Percentiles rank a stretch among this genome's conserved stretches.
Conservation (phyloP, 2,888 invertebrate species). For the Litoditis marina region DNA sequence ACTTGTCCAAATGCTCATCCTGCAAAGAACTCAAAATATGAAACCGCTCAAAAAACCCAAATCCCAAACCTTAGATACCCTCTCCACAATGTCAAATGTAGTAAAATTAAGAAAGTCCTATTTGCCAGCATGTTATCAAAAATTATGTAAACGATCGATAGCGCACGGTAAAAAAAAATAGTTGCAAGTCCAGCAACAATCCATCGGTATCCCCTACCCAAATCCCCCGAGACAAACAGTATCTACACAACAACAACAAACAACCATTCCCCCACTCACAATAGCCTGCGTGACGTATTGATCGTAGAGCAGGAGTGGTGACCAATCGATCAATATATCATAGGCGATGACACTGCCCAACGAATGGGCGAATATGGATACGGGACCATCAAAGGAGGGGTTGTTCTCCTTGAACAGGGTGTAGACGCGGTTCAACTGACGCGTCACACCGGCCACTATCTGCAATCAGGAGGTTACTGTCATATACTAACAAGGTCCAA, state of each 20-base stretch:
- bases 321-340: constrained; percentile 71
- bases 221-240: neutral
- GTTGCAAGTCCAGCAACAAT: neutral
- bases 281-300: constrained; percentile 62
- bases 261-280: too few species aligned
- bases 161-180: neutral
- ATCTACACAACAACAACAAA: neutral
- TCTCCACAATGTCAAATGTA: too few species aligned
- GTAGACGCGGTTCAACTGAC: constrained; percentile 71
- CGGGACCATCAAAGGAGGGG: constrained; percentile 71
- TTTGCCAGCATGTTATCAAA: too few species aligned
- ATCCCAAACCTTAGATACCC: too few species aligned
- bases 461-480: constrained; percentile 56
- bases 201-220: neutral
- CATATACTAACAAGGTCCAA: too few species aligned
- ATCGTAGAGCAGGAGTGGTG: constrained; percentile 65
- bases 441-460: constrained; percentile 70
- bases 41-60: too few species aligned
- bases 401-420: constrained; percentile 71
- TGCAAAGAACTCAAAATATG: constrained; percentile 7
- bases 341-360: constrained; percentile 69
- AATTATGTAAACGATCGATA: neutral
- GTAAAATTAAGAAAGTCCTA: too few species aligned
- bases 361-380: constrained; percentile 72
- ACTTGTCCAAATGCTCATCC: constrained; percentile 42